Percentiles rank a stretch among this genome's conserved stretches.
These are phyloP conservation scores for Aporophyla lueneburgensis DNA, from an alignment of 2,888 invertebrate species.

Conservation along the genomic window DNA sequence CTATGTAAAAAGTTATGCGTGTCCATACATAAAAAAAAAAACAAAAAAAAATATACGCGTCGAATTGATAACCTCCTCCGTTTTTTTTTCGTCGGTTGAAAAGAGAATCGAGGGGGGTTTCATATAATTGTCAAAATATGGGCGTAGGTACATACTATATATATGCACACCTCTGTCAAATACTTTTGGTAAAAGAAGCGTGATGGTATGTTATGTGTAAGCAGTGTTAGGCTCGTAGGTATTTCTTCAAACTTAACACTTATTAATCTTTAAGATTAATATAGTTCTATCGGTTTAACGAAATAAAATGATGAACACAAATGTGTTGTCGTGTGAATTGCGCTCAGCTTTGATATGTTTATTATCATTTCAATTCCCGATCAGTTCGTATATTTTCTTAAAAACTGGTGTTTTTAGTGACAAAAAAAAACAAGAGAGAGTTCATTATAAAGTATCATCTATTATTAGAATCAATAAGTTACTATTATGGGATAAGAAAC, in stretches of 20 bases:
- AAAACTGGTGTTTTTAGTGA: neutral
- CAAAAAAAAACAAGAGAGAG: neutral
- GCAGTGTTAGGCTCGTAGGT: neutral
- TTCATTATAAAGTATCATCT: neutral
- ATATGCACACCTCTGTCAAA: neutral
- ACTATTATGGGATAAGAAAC: neutral
- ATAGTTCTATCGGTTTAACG: neutral
- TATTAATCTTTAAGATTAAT: neutral
- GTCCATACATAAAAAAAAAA: no score
- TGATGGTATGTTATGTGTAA: neutral
- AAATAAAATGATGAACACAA: neutral
- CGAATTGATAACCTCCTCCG: no score
- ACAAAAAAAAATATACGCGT: no score
- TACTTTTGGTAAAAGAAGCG: neutral
- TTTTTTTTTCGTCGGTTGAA: no score
- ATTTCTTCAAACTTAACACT: neutral
- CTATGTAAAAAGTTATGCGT: no score
- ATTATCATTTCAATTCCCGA: neutral
- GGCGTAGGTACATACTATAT: neutral
- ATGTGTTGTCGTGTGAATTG: neutral
- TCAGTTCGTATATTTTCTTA: neutral
- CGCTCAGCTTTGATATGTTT: neutral
- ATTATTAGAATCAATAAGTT: neutral
- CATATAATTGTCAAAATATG: neutral
- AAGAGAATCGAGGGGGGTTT: no score